Conservation (phyloP, 53 echinoderm and acorn worm species). For the Mesocentrotus franciscanus region DNA sequence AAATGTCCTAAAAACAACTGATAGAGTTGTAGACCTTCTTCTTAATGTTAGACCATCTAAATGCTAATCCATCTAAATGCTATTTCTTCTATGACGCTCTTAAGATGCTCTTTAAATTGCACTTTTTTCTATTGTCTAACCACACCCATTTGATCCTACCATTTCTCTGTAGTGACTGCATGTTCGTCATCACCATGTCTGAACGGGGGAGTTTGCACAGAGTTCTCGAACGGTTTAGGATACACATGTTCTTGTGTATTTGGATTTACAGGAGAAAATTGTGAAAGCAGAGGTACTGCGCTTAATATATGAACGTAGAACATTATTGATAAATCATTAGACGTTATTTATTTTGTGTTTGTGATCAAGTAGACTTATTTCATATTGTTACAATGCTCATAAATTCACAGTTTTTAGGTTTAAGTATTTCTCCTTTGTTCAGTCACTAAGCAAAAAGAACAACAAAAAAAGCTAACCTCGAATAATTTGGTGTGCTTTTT, state of each 20-base stretch:
- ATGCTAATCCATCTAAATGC: too few relatives aligned
- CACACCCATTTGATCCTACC: not conserved
- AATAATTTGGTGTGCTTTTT: too few relatives aligned
- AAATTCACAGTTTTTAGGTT: too few relatives aligned
- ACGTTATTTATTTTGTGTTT: too few relatives aligned
- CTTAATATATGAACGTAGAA: too few relatives aligned
- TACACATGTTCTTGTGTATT: slow-evolving; percentile 5
- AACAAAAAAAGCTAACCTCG: too few relatives aligned
- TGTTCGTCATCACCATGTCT: slow-evolving; percentile 42
- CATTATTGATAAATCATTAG: too few relatives aligned
- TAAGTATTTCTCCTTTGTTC: too few relatives aligned
- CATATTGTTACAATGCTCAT: too few relatives aligned
- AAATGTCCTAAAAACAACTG: not conserved
- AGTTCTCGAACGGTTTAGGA: not conserved
- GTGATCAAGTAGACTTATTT: too few relatives aligned
- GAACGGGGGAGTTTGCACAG: slow-evolving; percentile 58
- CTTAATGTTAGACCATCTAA: not conserved
- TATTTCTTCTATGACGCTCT: too few relatives aligned
- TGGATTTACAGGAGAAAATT: slow-evolving; percentile 43
- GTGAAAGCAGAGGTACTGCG: slow-evolving; percentile 32
- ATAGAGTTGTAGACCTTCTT: not conserved
- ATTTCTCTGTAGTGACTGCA: not conserved
- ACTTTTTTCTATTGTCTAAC: not conserved
- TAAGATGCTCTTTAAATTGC: not conserved
- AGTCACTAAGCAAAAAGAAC: too few relatives aligned